Base-by-base conservation (phyloP, 1,140 invertebrate genomes). In the Lysiphlebus fabarum region DNA sequence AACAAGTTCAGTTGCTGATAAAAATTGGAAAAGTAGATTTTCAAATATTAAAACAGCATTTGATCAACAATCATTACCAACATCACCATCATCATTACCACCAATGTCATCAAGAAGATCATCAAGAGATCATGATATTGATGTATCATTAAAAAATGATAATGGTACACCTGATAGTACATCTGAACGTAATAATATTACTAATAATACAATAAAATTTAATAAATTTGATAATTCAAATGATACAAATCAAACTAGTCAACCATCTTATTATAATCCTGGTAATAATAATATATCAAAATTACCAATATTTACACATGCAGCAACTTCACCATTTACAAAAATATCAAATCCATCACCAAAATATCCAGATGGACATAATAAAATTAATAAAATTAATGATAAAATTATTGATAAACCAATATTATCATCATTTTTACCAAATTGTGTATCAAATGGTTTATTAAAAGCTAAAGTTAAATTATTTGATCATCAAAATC, bases 21-120 rank as follows among this genome's bases (percentile, higher is more conserved):
- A 76, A 47, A 89, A 90, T 62, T 92, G 90, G 90, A 90, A 84
- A 60, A 89, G 82, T 65, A 82, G 89, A 53, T 94, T 94, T 71
- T 89, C 88, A 1, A 90, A 90, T 62, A 88, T 94, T 9, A 93
- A 92, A 73, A 90, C 89, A n/a, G 81, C 87, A 5, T 93, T 94
- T 11, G 49, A 51, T 14, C 34, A 37, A 7, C 49, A 33, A 5
- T 36, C 34, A 33, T 51, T 17, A 36, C 26, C 37, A 26, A 45
- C 56, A 10, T 38, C 51, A n/a, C 3, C 51, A 12, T 42, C 49
- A 33, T 53, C 48, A 14, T 37, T 41, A 37, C 12, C 42, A 36
- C n/a, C 36, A 11, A 38, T 12, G 40, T 17, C 36, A 5, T 43
- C 40, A 6, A 11, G 53, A 14, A 54, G 56, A 14, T 37, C 14